Evolutionary conservation across 2,113 vertebrate species (phyloP).

Genomic region (Ginglymostoma cirratum): DNA sequence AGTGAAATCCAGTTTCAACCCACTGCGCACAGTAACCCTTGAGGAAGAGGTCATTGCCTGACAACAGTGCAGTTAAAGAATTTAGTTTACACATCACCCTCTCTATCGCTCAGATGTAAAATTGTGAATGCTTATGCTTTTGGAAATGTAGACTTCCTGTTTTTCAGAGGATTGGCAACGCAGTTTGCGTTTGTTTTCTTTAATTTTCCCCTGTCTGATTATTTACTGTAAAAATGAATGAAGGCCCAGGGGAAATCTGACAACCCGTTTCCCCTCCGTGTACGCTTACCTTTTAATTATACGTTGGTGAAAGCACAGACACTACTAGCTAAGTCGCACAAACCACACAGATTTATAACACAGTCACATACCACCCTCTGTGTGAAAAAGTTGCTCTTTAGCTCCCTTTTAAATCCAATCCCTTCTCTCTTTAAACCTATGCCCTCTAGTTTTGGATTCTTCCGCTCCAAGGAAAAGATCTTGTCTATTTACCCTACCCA

Average conservation of each 20-base stretch:
- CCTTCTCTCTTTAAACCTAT: too few relatives aligned
- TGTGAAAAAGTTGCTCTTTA: too few relatives aligned
- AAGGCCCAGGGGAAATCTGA: not conserved
- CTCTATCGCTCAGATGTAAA: not conserved
- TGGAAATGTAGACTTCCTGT: not conserved
- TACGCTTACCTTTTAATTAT: not conserved
- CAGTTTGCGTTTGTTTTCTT: not conserved
- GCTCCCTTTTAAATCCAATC: too few relatives aligned
- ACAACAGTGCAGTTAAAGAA: too few relatives aligned
- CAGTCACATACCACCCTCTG: too few relatives aligned
- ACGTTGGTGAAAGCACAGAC: too few relatives aligned
- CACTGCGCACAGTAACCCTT: not conserved
- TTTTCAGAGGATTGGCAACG: not conserved
- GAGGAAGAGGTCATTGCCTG: not conserved
- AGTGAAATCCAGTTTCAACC: not conserved
- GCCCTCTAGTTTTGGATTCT: too few relatives aligned
- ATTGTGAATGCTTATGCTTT: not conserved
- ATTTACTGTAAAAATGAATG: not conserved
- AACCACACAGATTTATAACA: not conserved
- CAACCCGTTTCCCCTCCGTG: not conserved
- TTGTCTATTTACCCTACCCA: too few relatives aligned
- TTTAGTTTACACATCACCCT: not conserved
- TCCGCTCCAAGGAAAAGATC: too few relatives aligned
- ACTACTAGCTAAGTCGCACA: not conserved
- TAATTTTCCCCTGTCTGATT: not conserved